Base-by-base conservation (phyloP, 2,888 invertebrate genomes). In the Herminia tarsipennalis region DNA sequence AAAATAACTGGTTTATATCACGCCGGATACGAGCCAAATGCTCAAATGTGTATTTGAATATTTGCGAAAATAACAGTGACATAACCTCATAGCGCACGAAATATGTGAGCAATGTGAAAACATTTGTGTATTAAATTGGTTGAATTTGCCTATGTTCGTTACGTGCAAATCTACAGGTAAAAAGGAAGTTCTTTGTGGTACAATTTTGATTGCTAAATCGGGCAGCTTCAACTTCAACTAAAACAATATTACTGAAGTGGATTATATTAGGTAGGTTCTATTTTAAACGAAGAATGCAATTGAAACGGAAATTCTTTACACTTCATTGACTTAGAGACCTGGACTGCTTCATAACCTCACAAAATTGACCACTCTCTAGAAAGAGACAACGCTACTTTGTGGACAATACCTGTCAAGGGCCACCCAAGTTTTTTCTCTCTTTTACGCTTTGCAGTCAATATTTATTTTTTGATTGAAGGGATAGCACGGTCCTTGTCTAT, bases 171-270 rank as follows among this genome's bases (percentile, higher is more conserved):
- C 92, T 6, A 77, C 81, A 12, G 70, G 56, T 36, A 70, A 59
- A 30, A 50, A 66, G 42, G 62, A 39, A 60, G 57, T 92, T 22
- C 57, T 93, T 3, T 94, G 94, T 79, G 95, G 94, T 1, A 84
- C 93, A 17, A 94, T 95, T 1, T 77, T 93, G 17, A 94, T 94
- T 88, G 77, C 84, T 3, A 81, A 84, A 46, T 85, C 85, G n/a
- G 92, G 93, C 47, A n/a, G n/a, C n/a, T n/a, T n/a, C n/a, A n/a
- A n/a, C n/a, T 73, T 77, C 14, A 94, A 94, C 76, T 93, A 93
- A 68, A 81, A 54, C 1, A 44, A 46, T 24, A 68, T 92, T n/a
- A 88, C 70, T 28, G 87, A 92, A 49, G 73, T 85, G 25, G 88
- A 92, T n/a, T 93, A 93, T 74, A 85, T 92, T 58, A 88, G 86